phyloP scores from a whole-genome alignment of 1,140 invertebrate species.

The Bursaphelenchus mucronatus region DNA sequence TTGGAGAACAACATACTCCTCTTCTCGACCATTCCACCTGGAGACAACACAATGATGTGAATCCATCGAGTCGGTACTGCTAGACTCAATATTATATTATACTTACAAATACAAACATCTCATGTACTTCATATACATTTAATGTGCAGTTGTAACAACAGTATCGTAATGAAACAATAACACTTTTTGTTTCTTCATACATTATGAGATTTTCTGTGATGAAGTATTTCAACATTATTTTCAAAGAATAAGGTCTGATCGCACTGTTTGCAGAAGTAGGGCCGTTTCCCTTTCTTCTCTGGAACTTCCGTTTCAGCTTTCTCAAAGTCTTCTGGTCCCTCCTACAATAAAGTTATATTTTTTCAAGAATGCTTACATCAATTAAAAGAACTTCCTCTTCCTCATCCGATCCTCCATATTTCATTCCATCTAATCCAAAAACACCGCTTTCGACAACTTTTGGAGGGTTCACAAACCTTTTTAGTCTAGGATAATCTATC shows the following conservation, averaged over 20 bases:
- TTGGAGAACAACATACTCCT: constrained; percentile 13
- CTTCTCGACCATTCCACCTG: background rate
- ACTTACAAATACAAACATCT: no score
- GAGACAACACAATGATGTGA: no score
- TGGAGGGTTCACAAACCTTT: constrained; percentile 35
- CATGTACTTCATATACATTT: background rate
- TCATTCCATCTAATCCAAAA: constrained; percentile 25
- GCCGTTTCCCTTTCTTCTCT: constrained; percentile 24
- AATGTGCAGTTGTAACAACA: no score
- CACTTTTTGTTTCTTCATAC: no score
- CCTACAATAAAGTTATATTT: constrained; percentile 28
- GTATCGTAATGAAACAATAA: no score
- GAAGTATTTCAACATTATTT: constrained; percentile 38
- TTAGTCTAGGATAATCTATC: constrained; percentile 30
- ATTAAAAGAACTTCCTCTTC: background rate
- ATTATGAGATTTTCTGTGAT: constrained; percentile 35
- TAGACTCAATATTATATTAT: no score
- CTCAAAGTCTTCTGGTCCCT: constrained; percentile 28
- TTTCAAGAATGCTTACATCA: background rate
- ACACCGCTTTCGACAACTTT: constrained; percentile 32
- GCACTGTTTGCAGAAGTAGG: constrained; percentile 35
- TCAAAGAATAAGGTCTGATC: constrained; percentile 32
- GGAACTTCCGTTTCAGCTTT: constrained; percentile 20
- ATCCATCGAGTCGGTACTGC: no score
- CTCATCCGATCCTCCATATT: background rate